Conservation (phyloP, 2,797 vertebrate species). For the Bufotes viridis region DNA sequence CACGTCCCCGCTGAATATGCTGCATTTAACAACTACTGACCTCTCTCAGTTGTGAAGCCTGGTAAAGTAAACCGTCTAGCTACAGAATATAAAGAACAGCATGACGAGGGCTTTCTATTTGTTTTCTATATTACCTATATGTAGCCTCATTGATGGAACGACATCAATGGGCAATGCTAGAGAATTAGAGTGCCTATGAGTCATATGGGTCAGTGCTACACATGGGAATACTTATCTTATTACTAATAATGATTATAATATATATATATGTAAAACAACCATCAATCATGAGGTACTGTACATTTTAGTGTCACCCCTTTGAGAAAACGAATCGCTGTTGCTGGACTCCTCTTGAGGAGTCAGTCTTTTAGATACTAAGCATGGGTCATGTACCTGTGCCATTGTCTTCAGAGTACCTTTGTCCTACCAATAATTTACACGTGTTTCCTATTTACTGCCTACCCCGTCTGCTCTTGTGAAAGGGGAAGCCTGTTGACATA, state of each 20-base stretch:
- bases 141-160: not conserved
- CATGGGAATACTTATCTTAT: not conserved
- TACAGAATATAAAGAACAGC: not conserved
- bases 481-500: not conserved
- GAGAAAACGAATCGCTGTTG: not conserved
- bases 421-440: not conserved
- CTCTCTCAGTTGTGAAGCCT: not conserved
- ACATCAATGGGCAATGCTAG: too few species aligned
- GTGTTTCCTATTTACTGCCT: not conserved
- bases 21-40: not conserved
- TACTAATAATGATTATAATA: not conserved
- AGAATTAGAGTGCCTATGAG: not conserved
- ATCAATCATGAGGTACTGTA: too few species aligned
- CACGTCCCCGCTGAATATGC: slow-evolving; percentile 14
- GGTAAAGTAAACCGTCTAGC: slow-evolving; percentile 20
- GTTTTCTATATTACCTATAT: not conserved
- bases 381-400: not conserved
- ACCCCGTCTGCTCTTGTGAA: not conserved
- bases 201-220: not conserved
- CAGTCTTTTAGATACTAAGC: not conserved
- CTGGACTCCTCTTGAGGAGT: not conserved
- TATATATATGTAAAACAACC: too few species aligned
- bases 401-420: not conserved
- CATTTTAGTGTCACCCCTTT: too few species aligned
- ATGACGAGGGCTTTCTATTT: not conserved